Evolutionary conservation across 1,140 invertebrate genomes (phyloP).

Genomic region (Anoplolepis gracilipes): DNA sequence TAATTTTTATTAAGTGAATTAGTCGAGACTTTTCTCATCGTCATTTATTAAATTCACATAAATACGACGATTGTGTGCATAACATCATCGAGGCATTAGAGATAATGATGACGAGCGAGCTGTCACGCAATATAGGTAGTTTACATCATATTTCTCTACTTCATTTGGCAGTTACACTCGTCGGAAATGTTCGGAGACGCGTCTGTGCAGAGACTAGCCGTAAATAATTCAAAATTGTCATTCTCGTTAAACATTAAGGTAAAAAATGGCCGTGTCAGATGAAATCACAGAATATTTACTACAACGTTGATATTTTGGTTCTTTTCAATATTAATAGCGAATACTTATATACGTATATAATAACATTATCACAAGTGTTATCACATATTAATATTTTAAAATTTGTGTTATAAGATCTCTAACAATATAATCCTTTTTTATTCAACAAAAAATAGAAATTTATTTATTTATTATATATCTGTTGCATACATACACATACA

Average conservation of each 20-base stretch:
- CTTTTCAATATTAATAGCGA: too few species aligned
- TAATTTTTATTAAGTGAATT: constrained; percentile 42
- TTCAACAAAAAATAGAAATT: too few species aligned
- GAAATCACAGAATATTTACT: not conserved
- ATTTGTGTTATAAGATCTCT: too few species aligned
- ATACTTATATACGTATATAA: too few species aligned
- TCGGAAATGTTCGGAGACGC: not conserved
- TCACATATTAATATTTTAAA: too few species aligned
- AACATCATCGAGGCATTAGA: not conserved
- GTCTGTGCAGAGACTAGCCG: not conserved
- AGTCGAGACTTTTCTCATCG: not conserved
- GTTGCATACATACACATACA: too few species aligned
- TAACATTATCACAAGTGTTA: too few species aligned
- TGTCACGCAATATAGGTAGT: constrained; percentile 16
- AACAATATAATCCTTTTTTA: too few species aligned
- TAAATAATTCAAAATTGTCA: constrained; percentile 26
- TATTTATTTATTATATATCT: too few species aligned
- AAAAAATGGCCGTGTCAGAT: not conserved
- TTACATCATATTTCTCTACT: not conserved
- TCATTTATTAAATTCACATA: constrained; percentile 42
- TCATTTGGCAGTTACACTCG: not conserved
- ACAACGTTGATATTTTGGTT: too few species aligned
- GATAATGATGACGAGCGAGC: constrained; percentile 17
- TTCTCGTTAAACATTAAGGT: constrained; percentile 1
- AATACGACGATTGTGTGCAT: constrained; percentile 21